Base-by-base conservation (phyloP, 2,888 invertebrate species). In the Spialia ferax region DNA sequence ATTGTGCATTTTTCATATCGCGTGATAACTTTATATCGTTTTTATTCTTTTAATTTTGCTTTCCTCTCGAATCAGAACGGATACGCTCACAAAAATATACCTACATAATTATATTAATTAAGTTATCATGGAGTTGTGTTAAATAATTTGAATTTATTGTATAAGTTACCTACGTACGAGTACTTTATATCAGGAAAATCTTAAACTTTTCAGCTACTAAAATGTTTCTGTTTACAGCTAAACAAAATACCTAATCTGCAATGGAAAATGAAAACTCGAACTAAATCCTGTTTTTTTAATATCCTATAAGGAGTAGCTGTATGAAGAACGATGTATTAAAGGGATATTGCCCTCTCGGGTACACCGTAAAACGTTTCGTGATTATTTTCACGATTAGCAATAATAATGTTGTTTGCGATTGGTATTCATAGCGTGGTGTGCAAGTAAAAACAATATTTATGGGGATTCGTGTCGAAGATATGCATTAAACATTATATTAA, bases 401-500 rank as follows among this genome's bases (percentile, higher is more conserved):
- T 59, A 59, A 59, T 54, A 29, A 66, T 54, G 60, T 38, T 20
- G 35, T n/a, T 45, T 29, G 52, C 59, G 54, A 60, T 54, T 66
- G 66, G 45, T 60, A 60, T 66, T 60, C 66, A 54, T 45, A 66
- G 45, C 66, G 60, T 60, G 45, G 54, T 26, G 42, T 18, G 52
- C 54, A 59, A 60, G 60, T 66, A 66, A 66, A 64, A 66, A 66
- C 60, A 60, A 66, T 54, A 60, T 66, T 66, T 66, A 66, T 60
- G 45, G 66, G 54, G 32, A 66, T 54, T 54, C 66, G 54, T 66
- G 66, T 66, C 54, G 42, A 38, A 54, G 59, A 60, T 60, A 66
- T 52, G 52, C 45, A 54, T 32, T 42, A 66, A 45, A 56, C 18
- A 26, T 26, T 52, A 57, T 35, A 2, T 15, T 42, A n/a, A 6